Evolutionary conservation across 2,888 invertebrate species (phyloP).

Genomic region (Neocrepidodera transversa): DNA sequence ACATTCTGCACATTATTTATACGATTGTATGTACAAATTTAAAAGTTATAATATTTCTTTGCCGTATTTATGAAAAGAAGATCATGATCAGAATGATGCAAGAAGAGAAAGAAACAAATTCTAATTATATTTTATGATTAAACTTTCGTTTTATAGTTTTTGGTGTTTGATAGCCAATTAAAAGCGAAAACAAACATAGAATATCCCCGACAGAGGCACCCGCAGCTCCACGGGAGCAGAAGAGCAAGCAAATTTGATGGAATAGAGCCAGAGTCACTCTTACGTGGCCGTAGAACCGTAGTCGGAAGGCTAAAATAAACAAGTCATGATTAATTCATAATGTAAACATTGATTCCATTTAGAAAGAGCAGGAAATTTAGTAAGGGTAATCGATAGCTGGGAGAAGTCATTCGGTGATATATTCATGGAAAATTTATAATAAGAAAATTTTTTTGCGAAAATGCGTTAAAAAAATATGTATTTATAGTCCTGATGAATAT

Average conservation of each 20-base stretch:
- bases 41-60: too few species aligned
- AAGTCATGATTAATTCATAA: constrained; percentile 47
- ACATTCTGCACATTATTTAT: too few species aligned
- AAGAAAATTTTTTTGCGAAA: too few species aligned
- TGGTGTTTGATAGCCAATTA: constrained; percentile 4
- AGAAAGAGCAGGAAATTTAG: constrained; percentile 34
- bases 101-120: too few species aligned
- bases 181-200: not conserved
- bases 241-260: constrained; percentile 6
- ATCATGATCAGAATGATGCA: too few species aligned
- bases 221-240: constrained; percentile 2
- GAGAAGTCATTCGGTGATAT: not conserved
- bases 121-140: too few species aligned
- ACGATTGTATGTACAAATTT: too few species aligned
- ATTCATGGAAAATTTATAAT: not conserved
- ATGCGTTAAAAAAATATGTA: too few species aligned
- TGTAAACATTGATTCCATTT: constrained; percentile 48
- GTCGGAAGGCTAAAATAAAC: constrained; percentile 41
- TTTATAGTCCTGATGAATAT: too few species aligned
- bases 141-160: not conserved
- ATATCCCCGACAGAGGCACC: not conserved
- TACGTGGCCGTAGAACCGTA: constrained; percentile 6
- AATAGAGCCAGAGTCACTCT: not conserved
- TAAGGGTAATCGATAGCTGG: constrained; percentile 4
- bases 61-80: too few species aligned